A percentile compares a stretch with the other conserved stretches of the same genome.
Conservation (phyloP, 2,888 invertebrate genomes). For the Eupithecia dodoneata region DNA sequence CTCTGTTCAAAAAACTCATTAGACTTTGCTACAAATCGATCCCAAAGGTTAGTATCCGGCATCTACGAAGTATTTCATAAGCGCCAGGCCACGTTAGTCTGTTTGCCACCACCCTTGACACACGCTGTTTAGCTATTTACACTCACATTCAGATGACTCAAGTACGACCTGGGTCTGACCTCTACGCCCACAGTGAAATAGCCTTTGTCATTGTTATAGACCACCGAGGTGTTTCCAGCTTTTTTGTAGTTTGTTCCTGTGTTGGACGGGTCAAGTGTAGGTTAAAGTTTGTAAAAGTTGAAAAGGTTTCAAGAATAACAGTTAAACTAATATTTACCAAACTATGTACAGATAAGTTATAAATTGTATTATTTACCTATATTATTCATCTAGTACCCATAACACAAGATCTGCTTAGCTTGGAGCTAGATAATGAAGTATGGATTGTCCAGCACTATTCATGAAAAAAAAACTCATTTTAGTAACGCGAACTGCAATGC, state of each 20-base stretch:
- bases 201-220: conserved; percentile 44
- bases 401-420: too few species aligned
- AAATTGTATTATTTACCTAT: too few species aligned
- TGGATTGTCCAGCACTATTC: too few species aligned
- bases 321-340: not conserved
- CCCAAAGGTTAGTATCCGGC: too few species aligned
- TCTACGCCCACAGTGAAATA: conserved; percentile 36
- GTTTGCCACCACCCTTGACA: conserved; percentile 67
- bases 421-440: too few species aligned
- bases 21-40: too few species aligned
- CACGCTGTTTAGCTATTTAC: conserved; percentile 74
- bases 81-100: conserved; percentile 48
- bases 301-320: not conserved
- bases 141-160: conserved; percentile 65
- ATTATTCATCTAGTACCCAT: too few species aligned
- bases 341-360: not conserved
- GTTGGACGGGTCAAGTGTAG: not conserved
- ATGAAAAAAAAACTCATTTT: too few species aligned
- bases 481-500: too few species aligned
- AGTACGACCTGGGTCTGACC: conserved; percentile 50
- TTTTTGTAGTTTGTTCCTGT: conserved; percentile 16
- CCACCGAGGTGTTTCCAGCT: conserved; percentile 40
- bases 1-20: too few species aligned
- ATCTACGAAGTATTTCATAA: conserved; percentile 3
- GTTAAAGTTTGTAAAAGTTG: conserved; percentile 3